Evolutionary conservation across 2,888 invertebrate genomes (phyloP).

Genomic region (Cantharis rufa): DNA sequence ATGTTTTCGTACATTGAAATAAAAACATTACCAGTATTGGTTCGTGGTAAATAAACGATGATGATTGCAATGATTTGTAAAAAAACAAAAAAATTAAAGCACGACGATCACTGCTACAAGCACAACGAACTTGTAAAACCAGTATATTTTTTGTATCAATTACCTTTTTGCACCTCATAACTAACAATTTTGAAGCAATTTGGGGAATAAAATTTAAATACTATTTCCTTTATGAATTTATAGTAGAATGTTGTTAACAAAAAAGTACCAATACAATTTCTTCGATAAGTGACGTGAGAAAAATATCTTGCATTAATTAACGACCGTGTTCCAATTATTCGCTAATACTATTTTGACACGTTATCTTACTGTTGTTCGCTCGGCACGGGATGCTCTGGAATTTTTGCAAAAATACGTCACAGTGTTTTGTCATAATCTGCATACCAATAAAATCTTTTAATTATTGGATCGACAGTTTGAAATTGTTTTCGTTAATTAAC

Average conservation of each 20-base stretch:
- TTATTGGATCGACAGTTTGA: not conserved
- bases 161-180: not conserved
- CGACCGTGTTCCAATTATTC: not conserved
- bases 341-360: not conserved
- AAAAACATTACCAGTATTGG: not conserved
- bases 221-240: not conserved
- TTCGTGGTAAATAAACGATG: not conserved
- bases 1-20: not conserved
- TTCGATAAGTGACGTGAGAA: not conserved
- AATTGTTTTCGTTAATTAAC: not conserved
- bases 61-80: not conserved
- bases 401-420: not conserved
- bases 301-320: not conserved
- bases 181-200: not conserved
- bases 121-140: not conserved
- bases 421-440: not conserved
- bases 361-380: not conserved
- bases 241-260: not conserved
- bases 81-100: not conserved
- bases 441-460: not conserved
- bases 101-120: not conserved
- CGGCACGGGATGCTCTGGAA: not conserved
- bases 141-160: slow-evolving; percentile 1
- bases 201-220: not conserved
- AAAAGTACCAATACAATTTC: not conserved